Conservation (phyloP, 2,888 invertebrate species). For the Nephrotoma appendiculata region DNA sequence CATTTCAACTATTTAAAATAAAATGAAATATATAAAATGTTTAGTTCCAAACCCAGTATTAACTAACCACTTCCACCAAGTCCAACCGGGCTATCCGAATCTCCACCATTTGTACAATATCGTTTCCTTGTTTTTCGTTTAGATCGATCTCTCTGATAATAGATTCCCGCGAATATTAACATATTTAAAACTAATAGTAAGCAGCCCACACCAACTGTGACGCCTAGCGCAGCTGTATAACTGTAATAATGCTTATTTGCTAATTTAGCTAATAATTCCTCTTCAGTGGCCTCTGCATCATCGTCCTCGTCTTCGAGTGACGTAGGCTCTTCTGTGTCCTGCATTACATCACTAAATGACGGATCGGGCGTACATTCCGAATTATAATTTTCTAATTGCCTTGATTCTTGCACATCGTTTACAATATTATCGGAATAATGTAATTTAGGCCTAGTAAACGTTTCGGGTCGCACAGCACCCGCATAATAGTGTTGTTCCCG, state of each 20-base stretch:
- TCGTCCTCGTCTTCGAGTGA: slow-evolving; percentile 22
- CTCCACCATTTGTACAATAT: background rate
- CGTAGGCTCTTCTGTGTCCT: slow-evolving; percentile 23
- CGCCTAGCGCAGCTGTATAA: slow-evolving; percentile 62
- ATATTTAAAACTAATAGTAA: slow-evolving; percentile 55
- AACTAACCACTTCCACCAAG: background rate
- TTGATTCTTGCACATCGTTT: slow-evolving; percentile 16
- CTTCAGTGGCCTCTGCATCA: slow-evolving; percentile 19
- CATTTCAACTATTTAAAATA: background rate
- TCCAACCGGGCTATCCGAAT: slow-evolving; percentile 4
- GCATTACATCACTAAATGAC: slow-evolving; percentile 10
- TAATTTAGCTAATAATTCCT: slow-evolving; percentile 36
- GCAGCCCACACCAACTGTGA: slow-evolving; percentile 61
- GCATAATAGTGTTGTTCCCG: slow-evolving; percentile 59
- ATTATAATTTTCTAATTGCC: slow-evolving; percentile 14
- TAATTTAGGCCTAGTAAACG: slow-evolving; percentile 33
- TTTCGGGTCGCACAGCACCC: slow-evolving; percentile 39
- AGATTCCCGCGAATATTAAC: slow-evolving; percentile 63
- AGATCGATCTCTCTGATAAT: slow-evolving; percentile 49
- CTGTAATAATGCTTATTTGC: slow-evolving; percentile 42
- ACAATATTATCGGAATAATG: slow-evolving; percentile 16
- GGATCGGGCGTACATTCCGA: slow-evolving; percentile 14
- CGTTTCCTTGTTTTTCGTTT: slow-evolving; percentile 4
- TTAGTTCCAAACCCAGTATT: background rate
- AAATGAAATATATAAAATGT: background rate